Evolutionary conservation across 1,140 invertebrate genomes (phyloP).

Genomic region (Teleogryllus occipitalis): DNA sequence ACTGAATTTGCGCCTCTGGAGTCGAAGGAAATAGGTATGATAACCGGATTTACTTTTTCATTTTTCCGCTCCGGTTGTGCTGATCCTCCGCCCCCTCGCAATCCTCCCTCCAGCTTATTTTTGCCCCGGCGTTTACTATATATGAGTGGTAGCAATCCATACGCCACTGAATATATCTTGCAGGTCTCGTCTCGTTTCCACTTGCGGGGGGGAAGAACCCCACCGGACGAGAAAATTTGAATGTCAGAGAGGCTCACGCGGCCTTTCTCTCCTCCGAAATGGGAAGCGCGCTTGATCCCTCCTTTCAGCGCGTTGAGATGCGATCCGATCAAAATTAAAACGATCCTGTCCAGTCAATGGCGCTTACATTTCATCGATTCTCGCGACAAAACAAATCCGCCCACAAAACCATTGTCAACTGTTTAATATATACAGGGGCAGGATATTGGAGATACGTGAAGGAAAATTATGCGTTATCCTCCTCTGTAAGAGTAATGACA

Average conservation of each 20-base stretch:
- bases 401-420: no score
- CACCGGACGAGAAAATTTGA: neutral
- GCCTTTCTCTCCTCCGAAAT: neutral
- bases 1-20: neutral
- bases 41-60: constrained; percentile 41
- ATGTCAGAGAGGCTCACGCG: neutral
- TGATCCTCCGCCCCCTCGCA: neutral
- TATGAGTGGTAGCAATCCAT: constrained; percentile 4
- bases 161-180: neutral
- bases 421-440: no score
- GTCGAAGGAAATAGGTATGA: constrained; percentile 35
- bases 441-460: no score
- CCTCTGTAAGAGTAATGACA: no score
- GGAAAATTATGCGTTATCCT: no score
- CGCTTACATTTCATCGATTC: no score
- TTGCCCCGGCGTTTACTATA: neutral
- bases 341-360: neutral
- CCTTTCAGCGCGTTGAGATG: neutral
- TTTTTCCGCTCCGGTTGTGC: constrained; percentile 38
- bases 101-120: neutral
- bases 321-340: neutral
- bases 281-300: neutral
- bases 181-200: neutral
- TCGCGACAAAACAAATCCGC: no score
- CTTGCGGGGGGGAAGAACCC: neutral